phyloP scores from a whole-genome alignment of 1,140 invertebrate species.

The Lerema accius region DNA sequence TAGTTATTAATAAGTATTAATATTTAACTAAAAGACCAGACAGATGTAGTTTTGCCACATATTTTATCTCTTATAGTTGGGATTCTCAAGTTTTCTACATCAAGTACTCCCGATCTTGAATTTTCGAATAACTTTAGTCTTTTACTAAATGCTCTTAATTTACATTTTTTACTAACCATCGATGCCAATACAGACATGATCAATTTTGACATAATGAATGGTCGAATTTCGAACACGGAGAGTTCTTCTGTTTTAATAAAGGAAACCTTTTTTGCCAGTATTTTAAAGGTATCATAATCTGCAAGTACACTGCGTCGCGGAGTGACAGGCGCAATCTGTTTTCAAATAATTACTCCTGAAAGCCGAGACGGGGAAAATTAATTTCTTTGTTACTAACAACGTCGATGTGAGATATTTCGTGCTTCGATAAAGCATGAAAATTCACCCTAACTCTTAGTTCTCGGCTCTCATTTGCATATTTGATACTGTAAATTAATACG shows the following conservation, averaged over 20 bases:
- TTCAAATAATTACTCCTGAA: slow-evolving; percentile 75
- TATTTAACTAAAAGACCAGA: no score
- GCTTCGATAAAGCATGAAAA: slow-evolving; percentile 38
- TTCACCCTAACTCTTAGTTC: background rate
- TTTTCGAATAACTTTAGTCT: no score
- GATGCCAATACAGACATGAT: no score
- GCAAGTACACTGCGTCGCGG: slow-evolving; percentile 38
- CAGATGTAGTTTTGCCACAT: no score
- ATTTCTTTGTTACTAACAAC: slow-evolving; percentile 65
- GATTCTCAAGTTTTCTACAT: no score
- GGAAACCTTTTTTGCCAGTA: background rate
- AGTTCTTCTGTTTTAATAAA: background rate
- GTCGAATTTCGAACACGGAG: no score
- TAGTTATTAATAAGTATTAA: no score
- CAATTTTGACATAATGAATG: no score
- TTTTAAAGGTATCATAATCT: slow-evolving; percentile 18
- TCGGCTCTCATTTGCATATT: slow-evolving; percentile 36
- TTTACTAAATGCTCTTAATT: no score
- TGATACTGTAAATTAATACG: slow-evolving; percentile 28
- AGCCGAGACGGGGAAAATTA: slow-evolving; percentile 70
- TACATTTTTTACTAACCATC: no score
- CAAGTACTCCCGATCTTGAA: no score
- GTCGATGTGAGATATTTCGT: slow-evolving; percentile 44
- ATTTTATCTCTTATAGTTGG: no score
- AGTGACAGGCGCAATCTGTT: slow-evolving; percentile 75